Conservation (phyloP, 2,113 vertebrate genomes). For the Phasianus colchicus region DNA sequence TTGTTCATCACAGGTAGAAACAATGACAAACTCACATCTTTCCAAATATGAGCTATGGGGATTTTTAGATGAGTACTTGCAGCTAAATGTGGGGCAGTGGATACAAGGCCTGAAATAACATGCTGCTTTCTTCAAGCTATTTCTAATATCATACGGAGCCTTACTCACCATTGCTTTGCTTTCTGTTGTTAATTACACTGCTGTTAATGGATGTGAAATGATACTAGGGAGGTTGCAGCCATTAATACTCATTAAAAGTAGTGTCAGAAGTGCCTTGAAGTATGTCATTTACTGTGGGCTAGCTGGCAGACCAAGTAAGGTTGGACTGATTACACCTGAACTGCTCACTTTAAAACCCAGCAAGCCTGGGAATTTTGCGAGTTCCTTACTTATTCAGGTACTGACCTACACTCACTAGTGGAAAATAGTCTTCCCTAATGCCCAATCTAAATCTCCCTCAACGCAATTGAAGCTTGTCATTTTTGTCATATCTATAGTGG, state of each 20-base stretch:
- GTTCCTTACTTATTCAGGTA: not conserved
- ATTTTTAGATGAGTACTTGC: not conserved
- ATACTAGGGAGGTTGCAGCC: accelerated
- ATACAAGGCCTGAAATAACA: not conserved
- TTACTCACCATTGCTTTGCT: not conserved
- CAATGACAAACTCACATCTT: not conserved
- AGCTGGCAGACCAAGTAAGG: not conserved
- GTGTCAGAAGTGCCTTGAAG: not conserved
- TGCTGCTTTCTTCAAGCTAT: not conserved
- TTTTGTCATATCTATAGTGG: not conserved
- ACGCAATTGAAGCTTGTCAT: not conserved
- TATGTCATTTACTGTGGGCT: not conserved
- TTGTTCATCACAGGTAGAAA: not conserved
- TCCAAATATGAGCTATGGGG: not conserved
- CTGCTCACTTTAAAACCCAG: not conserved
- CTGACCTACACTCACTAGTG: not conserved
- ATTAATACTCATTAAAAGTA: not conserved
- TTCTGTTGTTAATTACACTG: not conserved
- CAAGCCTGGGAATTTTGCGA: not conserved
- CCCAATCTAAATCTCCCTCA: not conserved
- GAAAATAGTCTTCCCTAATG: not conserved
- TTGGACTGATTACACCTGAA: not conserved
- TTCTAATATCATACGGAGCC: not conserved
- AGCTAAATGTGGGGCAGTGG: not conserved
- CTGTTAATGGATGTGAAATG: not conserved